These are phyloP conservation scores for Cryptoblepharus egeriae DNA, from an alignment of 2,797 vertebrate species.

Conservation along the genomic window DNA sequence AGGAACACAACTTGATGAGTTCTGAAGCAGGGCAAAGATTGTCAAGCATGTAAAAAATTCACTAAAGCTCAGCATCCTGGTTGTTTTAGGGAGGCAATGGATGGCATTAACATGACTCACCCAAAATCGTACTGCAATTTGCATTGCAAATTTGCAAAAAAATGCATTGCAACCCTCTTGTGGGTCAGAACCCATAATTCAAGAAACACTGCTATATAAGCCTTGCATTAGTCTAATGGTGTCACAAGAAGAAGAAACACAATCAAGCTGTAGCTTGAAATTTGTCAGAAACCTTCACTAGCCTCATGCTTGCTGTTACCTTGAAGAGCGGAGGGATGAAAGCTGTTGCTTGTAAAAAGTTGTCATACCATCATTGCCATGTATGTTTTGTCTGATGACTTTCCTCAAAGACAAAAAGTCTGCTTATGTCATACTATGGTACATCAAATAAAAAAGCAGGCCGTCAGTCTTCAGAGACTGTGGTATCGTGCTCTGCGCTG, in stretches of 20 bases:
- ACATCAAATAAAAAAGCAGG: not conserved
- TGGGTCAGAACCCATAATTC: too few relatives aligned
- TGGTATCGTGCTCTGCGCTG: too few relatives aligned
- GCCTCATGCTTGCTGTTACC: not conserved
- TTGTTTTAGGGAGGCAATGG: too few relatives aligned
- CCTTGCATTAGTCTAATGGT: not conserved
- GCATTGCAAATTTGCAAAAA: too few relatives aligned
- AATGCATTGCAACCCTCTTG: too few relatives aligned
- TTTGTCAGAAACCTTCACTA: accelerated
- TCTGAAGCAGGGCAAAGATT: too few relatives aligned
- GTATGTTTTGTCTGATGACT: not conserved
- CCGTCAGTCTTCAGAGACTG: too few relatives aligned
- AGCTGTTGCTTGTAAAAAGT: not conserved
- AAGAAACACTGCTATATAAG: not conserved
- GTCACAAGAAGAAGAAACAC: not conserved
- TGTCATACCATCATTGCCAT: not conserved
- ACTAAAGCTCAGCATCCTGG: too few relatives aligned
- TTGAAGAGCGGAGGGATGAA: not conserved
- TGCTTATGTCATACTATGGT: not conserved
- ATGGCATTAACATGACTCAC: too few relatives aligned
- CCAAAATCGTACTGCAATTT: too few relatives aligned
- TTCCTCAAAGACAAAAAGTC: not conserved
- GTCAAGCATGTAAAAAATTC: too few relatives aligned
- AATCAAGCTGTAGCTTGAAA: not conserved
- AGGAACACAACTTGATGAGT: too few relatives aligned